phyloP scores from a whole-genome alignment of 1,140 invertebrate species.

The Pogonomyrmex californicus region DNA sequence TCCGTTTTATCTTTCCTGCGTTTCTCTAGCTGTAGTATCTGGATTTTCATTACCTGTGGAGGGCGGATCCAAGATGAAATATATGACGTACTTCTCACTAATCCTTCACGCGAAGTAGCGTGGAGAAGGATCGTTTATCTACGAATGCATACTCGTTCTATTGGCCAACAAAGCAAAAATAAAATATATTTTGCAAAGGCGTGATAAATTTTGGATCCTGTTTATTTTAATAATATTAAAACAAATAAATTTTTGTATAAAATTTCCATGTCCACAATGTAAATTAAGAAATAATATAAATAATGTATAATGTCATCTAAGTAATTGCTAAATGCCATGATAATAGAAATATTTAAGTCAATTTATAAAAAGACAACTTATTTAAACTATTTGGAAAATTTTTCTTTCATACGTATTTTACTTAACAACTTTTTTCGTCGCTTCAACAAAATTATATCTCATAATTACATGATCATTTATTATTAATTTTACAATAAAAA shows the following conservation, averaged over 20 bases:
- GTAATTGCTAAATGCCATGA: background rate
- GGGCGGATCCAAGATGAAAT: slow-evolving; percentile 63
- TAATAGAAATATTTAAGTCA: background rate
- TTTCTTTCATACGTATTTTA: background rate
- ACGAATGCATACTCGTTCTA: slow-evolving; percentile 67
- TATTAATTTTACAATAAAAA: background rate
- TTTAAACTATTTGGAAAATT: background rate
- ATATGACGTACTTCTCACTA: slow-evolving; percentile 75
- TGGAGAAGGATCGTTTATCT: slow-evolving; percentile 76
- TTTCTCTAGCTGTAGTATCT: slow-evolving; percentile 58
- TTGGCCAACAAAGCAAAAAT: slow-evolving; percentile 66
- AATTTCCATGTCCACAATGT: slow-evolving; percentile 23
- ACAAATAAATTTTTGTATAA: background rate
- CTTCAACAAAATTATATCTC: background rate
- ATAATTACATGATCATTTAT: background rate
- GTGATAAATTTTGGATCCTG: slow-evolving; percentile 70
- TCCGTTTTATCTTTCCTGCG: slow-evolving; percentile 56
- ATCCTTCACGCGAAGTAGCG: slow-evolving; percentile 79
- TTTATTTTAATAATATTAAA: slow-evolving; percentile 68
- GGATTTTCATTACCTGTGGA: slow-evolving; percentile 75
- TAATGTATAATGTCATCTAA: background rate
- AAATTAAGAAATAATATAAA: too few relatives aligned
- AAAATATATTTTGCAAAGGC: slow-evolving; percentile 73
- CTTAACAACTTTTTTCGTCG: background rate
- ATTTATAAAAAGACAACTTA: slow-evolving; percentile 18